Base-by-base conservation (phyloP, 2,113 vertebrate genomes). In the Gulo gulo region DNA sequence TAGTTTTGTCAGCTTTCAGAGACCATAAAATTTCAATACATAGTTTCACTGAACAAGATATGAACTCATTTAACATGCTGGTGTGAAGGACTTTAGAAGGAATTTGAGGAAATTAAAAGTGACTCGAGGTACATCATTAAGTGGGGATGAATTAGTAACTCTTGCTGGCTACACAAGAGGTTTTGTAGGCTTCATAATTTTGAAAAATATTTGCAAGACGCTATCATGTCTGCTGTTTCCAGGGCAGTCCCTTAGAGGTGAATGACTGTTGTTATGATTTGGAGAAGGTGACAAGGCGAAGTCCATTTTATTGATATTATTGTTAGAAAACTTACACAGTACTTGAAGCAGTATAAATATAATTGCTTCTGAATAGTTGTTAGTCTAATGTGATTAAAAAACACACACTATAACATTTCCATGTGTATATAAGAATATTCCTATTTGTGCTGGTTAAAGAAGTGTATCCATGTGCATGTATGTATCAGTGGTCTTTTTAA, bases 31-130 rank as follows among this genome's bases (percentile, higher is more conserved):
- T 63, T 95, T 91, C 18, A 83, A 16, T 78, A 63, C 12, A 20
- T 95, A 87, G 39, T 95, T 97, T 93, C 26, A 91, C 39, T 65
- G n/a, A 63, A 91, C 23, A 50, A 50, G 47, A 52, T 93, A 87
- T 39, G 16, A 10, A 78, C 29, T 94, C 67, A 69, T 63, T 95
- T 61, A 69, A n/a, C 29, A 69, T 88, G 8, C 61, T 83, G 39
- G 13, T 84, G 55, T 84, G 69, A 95, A 84, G 88, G 74, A 67
- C 50, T 91, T 96, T 59, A 67, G 76, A 81, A 76, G 2, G 63
- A 84, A 97, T 92, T 88, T 78, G 8, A 39, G 61, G 47, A 45
- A 29, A 10, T 92, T 83, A 83, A 92, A 63, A 50, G 39, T 20
- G 83, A 29, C 50, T 69, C 15, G 34, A 31, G 34, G 23, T 69